A percentile compares a stretch with the other conserved stretches of the same genome.
Evolutionary conservation across 1,140 invertebrate species (phyloP).

Genomic region (Mya arenaria): DNA sequence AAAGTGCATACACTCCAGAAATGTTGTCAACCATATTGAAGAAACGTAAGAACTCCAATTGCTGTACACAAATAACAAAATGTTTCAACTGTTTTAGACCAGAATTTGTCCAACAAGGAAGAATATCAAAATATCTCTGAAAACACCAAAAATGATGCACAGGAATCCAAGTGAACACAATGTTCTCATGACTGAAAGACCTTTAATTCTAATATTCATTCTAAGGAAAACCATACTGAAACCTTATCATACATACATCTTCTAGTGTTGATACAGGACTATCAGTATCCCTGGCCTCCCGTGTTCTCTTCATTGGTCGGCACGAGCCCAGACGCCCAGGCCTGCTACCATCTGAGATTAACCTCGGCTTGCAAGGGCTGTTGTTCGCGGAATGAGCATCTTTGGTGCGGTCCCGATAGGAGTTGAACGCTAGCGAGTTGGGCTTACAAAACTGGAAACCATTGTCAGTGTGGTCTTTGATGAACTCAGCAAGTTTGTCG

Average conservation of each 20-base stretch:
- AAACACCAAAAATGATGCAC: no score
- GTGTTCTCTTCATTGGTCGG: slow-evolving; percentile 17
- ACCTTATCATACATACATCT: slow-evolving; percentile 33
- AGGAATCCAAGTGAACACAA: no score
- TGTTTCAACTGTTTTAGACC: no score
- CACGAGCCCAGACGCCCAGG: not conserved
- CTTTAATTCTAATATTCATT: no score
- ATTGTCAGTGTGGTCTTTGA: not conserved
- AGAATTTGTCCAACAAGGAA: no score
- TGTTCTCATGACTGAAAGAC: no score
- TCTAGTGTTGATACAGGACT: slow-evolving; percentile 47
- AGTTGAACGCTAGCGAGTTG: slow-evolving; percentile 22
- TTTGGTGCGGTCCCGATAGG: slow-evolving; percentile 25
- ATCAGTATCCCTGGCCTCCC: slow-evolving; percentile 38
- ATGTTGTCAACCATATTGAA: no score
- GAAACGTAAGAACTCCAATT: no score
- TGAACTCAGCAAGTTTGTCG: slow-evolving; percentile 36
- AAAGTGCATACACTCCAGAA: no score
- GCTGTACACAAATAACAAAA: no score
- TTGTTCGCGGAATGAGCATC: not conserved
- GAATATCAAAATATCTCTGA: no score
- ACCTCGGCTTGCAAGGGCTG: slow-evolving; percentile 39
- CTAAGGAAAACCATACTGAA: no score
- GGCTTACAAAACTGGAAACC: slow-evolving; percentile 47
- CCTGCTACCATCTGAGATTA: slow-evolving; percentile 8